Percentiles rank a stretch among this genome's conserved stretches.
These are phyloP conservation scores for Eurypyga helias DNA, from an alignment of 2,113 vertebrate genomes.

Conservation along the genomic window DNA sequence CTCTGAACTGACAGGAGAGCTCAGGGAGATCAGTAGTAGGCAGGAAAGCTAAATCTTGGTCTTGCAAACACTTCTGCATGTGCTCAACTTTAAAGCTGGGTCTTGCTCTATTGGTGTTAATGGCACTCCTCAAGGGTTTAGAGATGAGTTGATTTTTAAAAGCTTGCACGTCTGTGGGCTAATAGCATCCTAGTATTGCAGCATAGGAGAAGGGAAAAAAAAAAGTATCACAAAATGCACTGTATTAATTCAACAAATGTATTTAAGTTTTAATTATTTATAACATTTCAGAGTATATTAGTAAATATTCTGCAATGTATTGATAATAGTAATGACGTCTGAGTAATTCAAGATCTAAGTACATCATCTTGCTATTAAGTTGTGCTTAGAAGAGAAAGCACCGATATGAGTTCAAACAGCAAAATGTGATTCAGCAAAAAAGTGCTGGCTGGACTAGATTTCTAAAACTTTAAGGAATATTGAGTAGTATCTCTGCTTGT, in stretches of 20 bases:
- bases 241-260: slow-evolving; percentile 16
- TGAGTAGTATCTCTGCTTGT: not conserved
- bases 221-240: not conserved
- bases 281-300: slow-evolving; percentile 22
- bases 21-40: not conserved
- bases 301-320: not conserved
- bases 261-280: slow-evolving; percentile 43
- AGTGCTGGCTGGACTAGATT: not conserved
- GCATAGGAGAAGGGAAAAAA: not conserved
- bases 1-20: not conserved
- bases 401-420: not conserved
- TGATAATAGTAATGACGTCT: slow-evolving; percentile 10
- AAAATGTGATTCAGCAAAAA: not conserved
- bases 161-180: not conserved
- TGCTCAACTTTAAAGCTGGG: not conserved
- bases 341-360: slow-evolving; percentile 17
- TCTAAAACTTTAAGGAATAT: not conserved
- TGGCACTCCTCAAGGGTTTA: not conserved
- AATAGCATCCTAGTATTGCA: not conserved
- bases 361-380: not conserved
- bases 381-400: not conserved
- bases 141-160: not conserved
- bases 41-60: not conserved
- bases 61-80: not conserved
- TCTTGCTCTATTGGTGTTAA: not conserved